phyloP scores from a whole-genome alignment of 2,113 vertebrate species.

The Boulengeromyrus knoepffleri region DNA sequence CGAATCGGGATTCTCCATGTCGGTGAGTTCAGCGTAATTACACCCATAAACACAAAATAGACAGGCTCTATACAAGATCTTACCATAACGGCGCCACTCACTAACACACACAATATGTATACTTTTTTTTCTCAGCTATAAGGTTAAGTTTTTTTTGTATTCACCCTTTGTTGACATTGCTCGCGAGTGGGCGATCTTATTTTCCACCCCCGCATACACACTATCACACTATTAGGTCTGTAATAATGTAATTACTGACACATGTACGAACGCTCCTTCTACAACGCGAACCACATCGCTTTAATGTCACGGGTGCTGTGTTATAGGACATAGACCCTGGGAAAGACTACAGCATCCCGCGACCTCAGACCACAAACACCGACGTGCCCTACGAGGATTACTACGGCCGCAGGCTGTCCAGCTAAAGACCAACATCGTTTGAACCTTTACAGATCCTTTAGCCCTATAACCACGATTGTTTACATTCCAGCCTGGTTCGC shows the following conservation, averaged over 20 bases:
- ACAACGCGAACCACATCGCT: neutral
- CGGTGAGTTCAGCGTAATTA: slow-evolving; percentile 42
- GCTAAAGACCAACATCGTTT: slow-evolving; percentile 18
- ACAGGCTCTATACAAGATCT: neutral
- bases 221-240: neutral
- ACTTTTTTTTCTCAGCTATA: neutral
- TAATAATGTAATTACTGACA: neutral
- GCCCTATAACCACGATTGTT: neutral
- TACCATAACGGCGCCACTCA: neutral
- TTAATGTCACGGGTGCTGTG: neutral
- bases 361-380: slow-evolving; percentile 57
- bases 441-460: neutral
- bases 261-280: neutral
- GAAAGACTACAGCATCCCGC: slow-evolving; percentile 59
- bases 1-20: slow-evolving; percentile 57
- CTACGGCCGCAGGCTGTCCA: slow-evolving; percentile 32
- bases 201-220: neutral
- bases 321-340: slow-evolving; percentile 56
- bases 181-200: neutral
- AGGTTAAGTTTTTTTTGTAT: neutral
- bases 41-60: neutral
- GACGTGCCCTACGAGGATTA: slow-evolving; percentile 53
- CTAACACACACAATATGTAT: neutral
- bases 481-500: neutral
- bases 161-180: neutral